phyloP scores from a whole-genome alignment of 35 echinoderm and acorn worm genomes.

The Lytechinus pictus region DNA sequence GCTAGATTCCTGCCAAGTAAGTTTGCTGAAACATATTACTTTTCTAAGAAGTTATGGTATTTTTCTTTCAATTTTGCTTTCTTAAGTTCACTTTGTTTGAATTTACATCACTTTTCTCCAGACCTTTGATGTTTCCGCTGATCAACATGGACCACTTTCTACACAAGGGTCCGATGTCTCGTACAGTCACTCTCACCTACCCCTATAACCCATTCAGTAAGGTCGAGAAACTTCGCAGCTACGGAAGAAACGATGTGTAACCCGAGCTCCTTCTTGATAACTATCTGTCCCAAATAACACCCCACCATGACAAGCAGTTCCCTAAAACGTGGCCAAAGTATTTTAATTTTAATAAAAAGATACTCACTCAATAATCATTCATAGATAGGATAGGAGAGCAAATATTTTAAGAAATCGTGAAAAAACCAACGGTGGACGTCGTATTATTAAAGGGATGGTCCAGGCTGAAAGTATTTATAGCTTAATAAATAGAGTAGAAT shows the following conservation, averaged over 20 bases:
- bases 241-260: neutral
- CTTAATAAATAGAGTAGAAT: no score
- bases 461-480: no score
- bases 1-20: no score
- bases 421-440: no score
- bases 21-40: no score
- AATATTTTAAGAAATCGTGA: no score
- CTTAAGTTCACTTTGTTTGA: neutral
- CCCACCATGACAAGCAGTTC: neutral
- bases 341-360: no score
- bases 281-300: neutral
- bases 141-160: constrained; percentile 4
- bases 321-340: neutral
- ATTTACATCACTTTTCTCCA: neutral
- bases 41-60: no score
- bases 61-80: neutral
- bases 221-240: constrained; percentile 58
- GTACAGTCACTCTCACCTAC: constrained; percentile 88
- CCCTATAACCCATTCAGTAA: constrained; percentile 95
- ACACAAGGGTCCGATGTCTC: constrained; percentile 77
- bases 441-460: no score
- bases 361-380: no score
- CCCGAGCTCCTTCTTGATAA: neutral
- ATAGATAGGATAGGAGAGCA: no score
- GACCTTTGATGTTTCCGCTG: neutral